Evolutionary conservation across 1,140 invertebrate species (phyloP), one percentile per base, ranked within the genome.

Genomic region (Macrotrachela quadricornifera): DNA sequence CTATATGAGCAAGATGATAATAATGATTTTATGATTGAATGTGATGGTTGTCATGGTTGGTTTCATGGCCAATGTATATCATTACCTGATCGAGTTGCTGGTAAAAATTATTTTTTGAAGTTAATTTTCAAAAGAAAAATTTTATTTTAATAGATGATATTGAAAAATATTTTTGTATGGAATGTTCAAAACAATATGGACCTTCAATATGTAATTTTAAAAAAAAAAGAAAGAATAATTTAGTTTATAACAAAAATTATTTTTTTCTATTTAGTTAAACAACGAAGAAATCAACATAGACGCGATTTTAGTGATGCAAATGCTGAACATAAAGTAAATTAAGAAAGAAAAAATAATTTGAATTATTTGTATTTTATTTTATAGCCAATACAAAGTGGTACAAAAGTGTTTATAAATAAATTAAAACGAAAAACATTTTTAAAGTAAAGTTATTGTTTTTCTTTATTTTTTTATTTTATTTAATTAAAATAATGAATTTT

Each of bases 21-120:
- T 62, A 77, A 78, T 64, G 77, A 78, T 67, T 85, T 85, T 77
- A 85, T 85, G 82, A 85, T 85, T 70, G 80, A 85, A 73, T 86
- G 83, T 73, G 82, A 85, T 66, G 73, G 79, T 62, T 86, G 83
- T 69, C 81, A 80, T 70, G 80, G 83, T 63, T 86, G 82, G 83
- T 85, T 81, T 72, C 83, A 85, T 66, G 76, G 82, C 84, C 59
- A 53, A 17, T 86, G 83, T 70, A 79, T 84, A 50, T 76, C 76
- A 58, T 73, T 85, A 18, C 77, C 80, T 61, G 82, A 85, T 63
- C 79, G 83, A 61, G 75, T 80, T 64, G 77, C 80, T 10, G 10
- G 15, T 39, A 42, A n/a, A 17, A 13, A n/a, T n/a, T n/a, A n/a
- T n/a, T n/a, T n/a, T n/a, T n/a, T 11, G 30, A 38, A 13, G 2